A percentile compares a stretch with the other conserved stretches of the same genome.
Evolutionary conservation across 2,797 vertebrate genomes (phyloP).

Genomic region (Pampus argenteus): DNA sequence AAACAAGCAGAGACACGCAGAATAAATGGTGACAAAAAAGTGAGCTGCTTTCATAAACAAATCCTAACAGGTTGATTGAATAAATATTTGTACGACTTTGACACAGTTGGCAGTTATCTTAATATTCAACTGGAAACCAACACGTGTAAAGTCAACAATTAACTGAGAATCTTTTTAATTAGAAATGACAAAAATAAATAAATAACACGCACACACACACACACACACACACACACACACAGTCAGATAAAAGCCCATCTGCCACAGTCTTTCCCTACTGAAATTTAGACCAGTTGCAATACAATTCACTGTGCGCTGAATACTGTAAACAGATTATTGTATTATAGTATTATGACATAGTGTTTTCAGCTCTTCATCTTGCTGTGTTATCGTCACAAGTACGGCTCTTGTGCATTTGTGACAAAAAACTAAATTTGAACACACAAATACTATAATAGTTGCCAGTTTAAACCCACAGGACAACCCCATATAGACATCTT

Average conservation of each 20-base stretch:
- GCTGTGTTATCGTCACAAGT: neutral
- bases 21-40: neutral
- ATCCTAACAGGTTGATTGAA: neutral
- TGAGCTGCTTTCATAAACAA: neutral
- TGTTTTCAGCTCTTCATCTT: neutral
- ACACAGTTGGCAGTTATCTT: neutral
- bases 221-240: too few species aligned
- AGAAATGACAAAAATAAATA: neutral
- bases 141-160: too few species aligned
- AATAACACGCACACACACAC: too few species aligned
- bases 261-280: neutral
- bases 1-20: conserved; percentile 9
- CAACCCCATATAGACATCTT: too few species aligned
- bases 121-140: too few species aligned
- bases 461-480: neutral
- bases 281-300: neutral
- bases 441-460: too few species aligned
- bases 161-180: neutral
- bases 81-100: neutral
- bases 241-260: too few species aligned
- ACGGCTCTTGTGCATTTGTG: neutral
- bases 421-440: neutral
- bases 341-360: neutral
- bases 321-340: neutral
- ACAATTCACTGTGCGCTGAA: neutral